These are phyloP conservation scores for Felis chaus DNA, from an alignment of 2,113 vertebrate genomes.

Conservation along the genomic window DNA sequence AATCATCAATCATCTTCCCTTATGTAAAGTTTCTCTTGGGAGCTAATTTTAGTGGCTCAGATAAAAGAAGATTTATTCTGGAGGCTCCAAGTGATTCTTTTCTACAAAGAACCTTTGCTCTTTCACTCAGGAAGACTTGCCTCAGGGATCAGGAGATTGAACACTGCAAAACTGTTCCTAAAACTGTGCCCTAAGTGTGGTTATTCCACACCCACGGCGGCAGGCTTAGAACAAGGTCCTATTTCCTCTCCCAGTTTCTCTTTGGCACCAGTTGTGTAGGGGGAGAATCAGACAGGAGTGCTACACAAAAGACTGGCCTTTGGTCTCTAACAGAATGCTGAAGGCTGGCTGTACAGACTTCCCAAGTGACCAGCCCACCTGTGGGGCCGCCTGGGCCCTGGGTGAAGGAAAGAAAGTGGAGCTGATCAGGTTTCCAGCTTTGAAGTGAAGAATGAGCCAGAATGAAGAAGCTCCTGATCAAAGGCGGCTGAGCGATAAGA, in stretches of 20 bases:
- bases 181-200: conserved; percentile 53
- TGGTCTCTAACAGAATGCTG: background rate
- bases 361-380: conserved; percentile 9
- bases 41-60: conserved; percentile 21
- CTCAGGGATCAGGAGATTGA: conserved; percentile 51
- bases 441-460: conserved; percentile 64
- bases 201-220: background rate
- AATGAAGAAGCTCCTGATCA: conserved; percentile 77
- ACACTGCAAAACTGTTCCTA: conserved; percentile 36
- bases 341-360: conserved; percentile 53
- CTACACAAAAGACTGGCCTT: background rate
- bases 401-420: conserved; percentile 17
- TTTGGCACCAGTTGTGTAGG: conserved; percentile 43
- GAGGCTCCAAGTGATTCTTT: conserved; percentile 24
- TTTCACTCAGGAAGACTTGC: background rate
- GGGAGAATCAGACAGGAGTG: conserved; percentile 9
- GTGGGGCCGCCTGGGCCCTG: background rate
- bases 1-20: background rate
- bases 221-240: background rate
- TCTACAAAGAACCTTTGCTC: conserved; percentile 28
- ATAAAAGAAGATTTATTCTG: conserved; percentile 12
- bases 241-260: conserved; percentile 66
- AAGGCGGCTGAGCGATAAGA: conserved; percentile 72
- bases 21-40: background rate
- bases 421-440: conserved; percentile 53